Percentiles rank a stretch among this genome's conserved stretches.
phyloP scores from a whole-genome alignment of 2,888 invertebrate genomes.

The Tetragnatha montana region DNA sequence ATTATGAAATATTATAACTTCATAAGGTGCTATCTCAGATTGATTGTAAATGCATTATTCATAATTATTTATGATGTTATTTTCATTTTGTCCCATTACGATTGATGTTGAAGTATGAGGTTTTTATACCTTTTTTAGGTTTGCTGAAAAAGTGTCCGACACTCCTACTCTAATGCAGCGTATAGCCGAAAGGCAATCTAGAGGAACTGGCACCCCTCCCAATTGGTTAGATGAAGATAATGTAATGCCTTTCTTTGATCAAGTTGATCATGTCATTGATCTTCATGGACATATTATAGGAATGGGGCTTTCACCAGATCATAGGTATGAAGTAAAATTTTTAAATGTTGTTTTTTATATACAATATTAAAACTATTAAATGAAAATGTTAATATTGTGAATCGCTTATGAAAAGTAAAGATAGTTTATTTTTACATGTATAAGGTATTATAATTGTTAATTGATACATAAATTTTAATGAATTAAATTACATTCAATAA shows the following conservation, averaged over 20 bases:
- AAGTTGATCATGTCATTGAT: constrained; percentile 87
- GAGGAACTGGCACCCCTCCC: constrained; percentile 79
- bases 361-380: no score
- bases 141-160: constrained; percentile 68
- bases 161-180: constrained; percentile 65
- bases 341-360: no score
- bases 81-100: not conserved
- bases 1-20: no score
- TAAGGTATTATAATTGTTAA: no score
- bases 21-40: no score
- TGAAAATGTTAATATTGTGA: no score
- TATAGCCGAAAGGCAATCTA: constrained; percentile 64
- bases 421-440: no score
- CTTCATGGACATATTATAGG: constrained; percentile 91
- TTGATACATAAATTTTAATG: no score
- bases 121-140: constrained; percentile 29
- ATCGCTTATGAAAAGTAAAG: no score
- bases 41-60: no score
- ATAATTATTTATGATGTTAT: not conserved
- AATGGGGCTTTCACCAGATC: constrained; percentile 89
- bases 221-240: constrained; percentile 83
- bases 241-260: constrained; percentile 81
- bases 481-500: no score
- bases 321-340: constrained; percentile 78
- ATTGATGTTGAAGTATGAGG: not conserved